Evolutionary conservation across 2,888 invertebrate genomes (phyloP), one percentile per base, ranked within the genome.

Genomic region (Beris chalybata): DNA sequence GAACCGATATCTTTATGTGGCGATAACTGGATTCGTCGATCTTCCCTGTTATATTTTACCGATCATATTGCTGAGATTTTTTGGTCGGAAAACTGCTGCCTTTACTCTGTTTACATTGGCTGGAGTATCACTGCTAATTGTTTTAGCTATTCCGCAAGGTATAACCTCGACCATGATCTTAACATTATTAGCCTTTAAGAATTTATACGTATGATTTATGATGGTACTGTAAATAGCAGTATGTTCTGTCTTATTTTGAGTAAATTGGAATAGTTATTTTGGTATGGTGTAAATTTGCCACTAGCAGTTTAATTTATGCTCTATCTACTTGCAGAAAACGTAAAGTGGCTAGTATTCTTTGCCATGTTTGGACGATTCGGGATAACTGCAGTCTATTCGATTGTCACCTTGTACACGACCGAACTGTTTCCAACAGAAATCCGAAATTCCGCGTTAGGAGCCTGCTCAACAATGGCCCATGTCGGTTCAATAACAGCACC

Each of bases 401-500:
- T 85, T 29, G 82, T 84, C 7, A 85, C 85, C 13, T 77, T 86
- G 1, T 85, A 85, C 71, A 85, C 86, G 0, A 83, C 86, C 2
- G 86, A 87, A 72, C 76, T 87, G 38, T 87, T 85, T 73, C 86
- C 86, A 47, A 86, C 86, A 29, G 79, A 82, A 71, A 79, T 82
- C 55, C 77, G 86, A 48, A 86, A 84, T 73, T 83, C 85, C 4
- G 86, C 85, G 0, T 76, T 86, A 9, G 86, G 86, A 3, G 82
- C 83, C 4, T 83, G 85, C 67, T 83, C 85, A 3, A 83, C 84
- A 9, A 80, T 83, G 76, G 83, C 84, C 0, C 84, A 85, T 73
- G 78, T 86, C 6, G 86, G 86, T 32, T 84, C 85, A 9, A 83
- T 86, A 29, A 78, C 83, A n/a, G 84, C 86, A 5, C 85, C 86